Base-by-base conservation (phyloP, 2,888 invertebrate genomes). In the Dilophus febrilis region DNA sequence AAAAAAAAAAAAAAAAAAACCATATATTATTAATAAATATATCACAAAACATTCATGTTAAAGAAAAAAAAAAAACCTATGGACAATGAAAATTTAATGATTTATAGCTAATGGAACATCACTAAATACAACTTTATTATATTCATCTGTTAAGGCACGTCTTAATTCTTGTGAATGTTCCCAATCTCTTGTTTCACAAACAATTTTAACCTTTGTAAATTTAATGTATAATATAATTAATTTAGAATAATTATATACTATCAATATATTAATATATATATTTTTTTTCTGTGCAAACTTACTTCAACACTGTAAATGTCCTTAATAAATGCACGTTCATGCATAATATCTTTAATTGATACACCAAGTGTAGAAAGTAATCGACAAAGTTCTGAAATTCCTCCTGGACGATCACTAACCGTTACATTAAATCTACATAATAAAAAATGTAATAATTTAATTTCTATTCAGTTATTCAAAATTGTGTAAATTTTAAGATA, bases 291-390 rank as follows among this genome's bases (percentile, higher is more conserved):
- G n/a, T n/a, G n/a, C n/a, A n/a, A n/a, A n/a, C n/a, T n/a, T n/a
- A n/a, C n/a, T 56, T 75, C 72, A 16, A 79, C 79, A 48, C 75
- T 74, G 57, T 90, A 91, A 36, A 95, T 82, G 56, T 95, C 92
- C 43, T 77, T 77, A 12, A 94, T 74, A 92, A 92, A 94, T 2
- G 94, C 92, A 40, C 94, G 70, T 57, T 95, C 94, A 58, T 95
- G 94, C 63, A 88, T 82, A 43, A 95, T 90, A 55, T 94, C 94
- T 60, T 94, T 95, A 46, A 95, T 87, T 30, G 83, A 83, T 12
- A 88, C 88, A 1, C 88, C 88, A 26, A 83, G 67, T 2, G 72
- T 70, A 1, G 78, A 71, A 39, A 91, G 68, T 31, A 83, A 62
- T 51, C 73, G 72, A 53, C 87, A 85, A 5, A 91, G 66, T 53